phyloP scores from a whole-genome alignment of 2,797 vertebrate genomes.

The Botia almorhae region DNA sequence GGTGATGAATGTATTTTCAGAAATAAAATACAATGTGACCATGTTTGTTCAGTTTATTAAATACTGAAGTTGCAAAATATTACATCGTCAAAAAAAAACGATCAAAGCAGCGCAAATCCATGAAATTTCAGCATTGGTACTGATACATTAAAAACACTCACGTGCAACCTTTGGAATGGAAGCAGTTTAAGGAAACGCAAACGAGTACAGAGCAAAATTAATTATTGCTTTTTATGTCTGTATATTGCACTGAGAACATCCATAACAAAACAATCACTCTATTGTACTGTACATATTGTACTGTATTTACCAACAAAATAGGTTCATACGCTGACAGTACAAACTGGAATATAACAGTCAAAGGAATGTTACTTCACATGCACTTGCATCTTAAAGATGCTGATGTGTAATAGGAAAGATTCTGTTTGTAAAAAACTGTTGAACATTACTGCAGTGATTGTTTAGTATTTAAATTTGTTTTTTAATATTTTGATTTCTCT shows the following conservation, averaged over 20 bases:
- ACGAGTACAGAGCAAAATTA: constrained; percentile 25
- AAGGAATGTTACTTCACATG: constrained; percentile 6
- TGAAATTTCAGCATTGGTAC: constrained; percentile 42
- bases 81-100: constrained; percentile 62
- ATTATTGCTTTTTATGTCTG: constrained; percentile 71
- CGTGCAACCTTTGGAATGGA: constrained; percentile 45
- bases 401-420: constrained; percentile 25
- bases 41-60: constrained; percentile 67
- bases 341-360: constrained; percentile 39
- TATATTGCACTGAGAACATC: constrained; percentile 65
- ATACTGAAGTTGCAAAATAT: constrained; percentile 61
- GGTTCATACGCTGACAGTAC: constrained; percentile 6
- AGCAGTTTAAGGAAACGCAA: constrained; percentile 38
- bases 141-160: constrained; percentile 35
- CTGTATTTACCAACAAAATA: constrained; percentile 33
- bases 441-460: constrained; percentile 6
- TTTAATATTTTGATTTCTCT: too few species aligned
- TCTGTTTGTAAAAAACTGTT: constrained; percentile 45
- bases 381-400: background rate
- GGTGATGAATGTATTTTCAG: constrained; percentile 62
- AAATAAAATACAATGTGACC: constrained; percentile 60
- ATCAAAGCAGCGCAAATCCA: constrained; percentile 36
- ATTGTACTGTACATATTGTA: constrained; percentile 62
- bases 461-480: background rate
- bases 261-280: constrained; percentile 31